Base-by-base conservation (phyloP, 1,140 invertebrate species). In the Leptestheria dahalacensis region DNA sequence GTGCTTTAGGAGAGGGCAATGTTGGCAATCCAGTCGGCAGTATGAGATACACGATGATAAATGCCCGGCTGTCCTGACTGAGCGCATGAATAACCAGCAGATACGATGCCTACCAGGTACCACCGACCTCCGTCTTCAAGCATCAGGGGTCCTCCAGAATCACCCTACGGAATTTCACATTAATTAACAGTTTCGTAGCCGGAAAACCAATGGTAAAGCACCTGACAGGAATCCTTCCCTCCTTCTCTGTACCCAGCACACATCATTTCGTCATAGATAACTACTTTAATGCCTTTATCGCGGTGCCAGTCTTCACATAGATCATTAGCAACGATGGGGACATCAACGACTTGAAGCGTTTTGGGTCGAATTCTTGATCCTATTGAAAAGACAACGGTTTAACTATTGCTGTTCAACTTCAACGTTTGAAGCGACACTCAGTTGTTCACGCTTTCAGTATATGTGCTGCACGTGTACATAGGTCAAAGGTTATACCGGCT, bases 221-320 rank as follows among this genome's bases (percentile, higher is more conserved):
- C 84, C 74, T 84, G 81, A 69, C 84, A 87, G 2, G 83, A 82
- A 69, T 88, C 85, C 65, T 90, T 86, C 3, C 90, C 89, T 2
- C 93, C 93, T 23, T 84, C 83, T 62, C 87, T 78, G 70, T 96
- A 95, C 1, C 92, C 93, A 4, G 92, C 93, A 72, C 93, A 97
- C 71, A 97, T 83, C 92, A 97, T 97, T 74, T 95, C 91, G 58
- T 91, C 88, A 69, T 92, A 90, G 66, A 94, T 94, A 6, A 91
- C 82, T 33, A 94, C 90, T 69, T 92, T 91, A 65, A 94, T 95
- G 55, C 77, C 77, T 61, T 78, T 76, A 46, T 70, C 69, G 60
- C 73, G 67, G 64, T 80, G 79, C 77, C 78, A 80, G 54, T 82
- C 74, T 69, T 91, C 88, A 68, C 88, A 91, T 52, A 88, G 79